phyloP scores from a whole-genome alignment of 1,140 invertebrate genomes.

The Oncopodura yosiiana region DNA sequence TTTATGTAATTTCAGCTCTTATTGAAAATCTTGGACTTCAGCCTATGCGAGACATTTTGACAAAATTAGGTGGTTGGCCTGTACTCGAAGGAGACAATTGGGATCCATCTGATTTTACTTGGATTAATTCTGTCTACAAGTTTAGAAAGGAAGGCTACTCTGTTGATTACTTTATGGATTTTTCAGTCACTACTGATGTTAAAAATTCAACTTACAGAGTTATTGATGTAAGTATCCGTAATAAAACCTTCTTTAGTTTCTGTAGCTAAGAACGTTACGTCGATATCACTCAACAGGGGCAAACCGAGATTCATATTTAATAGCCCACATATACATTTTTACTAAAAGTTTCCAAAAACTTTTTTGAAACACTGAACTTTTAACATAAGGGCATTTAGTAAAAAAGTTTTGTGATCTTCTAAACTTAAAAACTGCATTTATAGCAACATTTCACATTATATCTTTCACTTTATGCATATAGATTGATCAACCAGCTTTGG shows the following conservation, averaged over 20 bases:
- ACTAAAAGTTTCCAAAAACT: background rate
- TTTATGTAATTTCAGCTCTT: constrained; percentile 51
- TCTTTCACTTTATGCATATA: constrained; percentile 43
- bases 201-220: constrained; percentile 76
- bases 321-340: background rate
- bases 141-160: constrained; percentile 70
- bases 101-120: constrained; percentile 61
- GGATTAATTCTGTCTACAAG: constrained; percentile 70
- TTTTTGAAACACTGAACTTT: background rate
- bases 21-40: constrained; percentile 62
- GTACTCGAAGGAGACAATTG: constrained; percentile 66
- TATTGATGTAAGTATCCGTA: constrained; percentile 62
- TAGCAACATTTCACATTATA: too few species aligned
- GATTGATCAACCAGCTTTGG: constrained; percentile 85
- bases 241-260: too few species aligned
- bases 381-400: too few species aligned
- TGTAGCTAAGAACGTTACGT: too few species aligned
- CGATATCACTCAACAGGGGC: too few species aligned
- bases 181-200: constrained; percentile 79
- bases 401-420: too few species aligned
- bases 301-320: too few species aligned
- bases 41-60: constrained; percentile 59
- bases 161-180: constrained; percentile 84
- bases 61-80: constrained; percentile 80
- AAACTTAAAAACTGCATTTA: too few species aligned